Evolutionary conservation across 2,888 invertebrate genomes (phyloP).

Genomic region (Brachycybe producta): DNA sequence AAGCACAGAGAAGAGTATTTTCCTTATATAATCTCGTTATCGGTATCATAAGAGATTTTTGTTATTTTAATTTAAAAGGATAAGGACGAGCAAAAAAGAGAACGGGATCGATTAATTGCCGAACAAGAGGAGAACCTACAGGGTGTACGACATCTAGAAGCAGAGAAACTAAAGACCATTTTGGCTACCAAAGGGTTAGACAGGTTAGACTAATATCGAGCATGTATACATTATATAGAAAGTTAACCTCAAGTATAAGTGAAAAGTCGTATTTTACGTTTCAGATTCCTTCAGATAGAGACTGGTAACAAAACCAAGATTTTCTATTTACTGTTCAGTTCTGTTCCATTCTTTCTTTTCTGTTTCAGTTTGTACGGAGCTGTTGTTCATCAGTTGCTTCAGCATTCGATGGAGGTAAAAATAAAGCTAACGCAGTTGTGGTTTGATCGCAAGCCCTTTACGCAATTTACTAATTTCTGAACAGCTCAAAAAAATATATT

Average conservation of each 20-base stretch:
- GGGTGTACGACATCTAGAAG: slow-evolving; percentile 63
- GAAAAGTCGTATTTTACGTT: slow-evolving; percentile 17
- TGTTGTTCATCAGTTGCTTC: slow-evolving; percentile 59
- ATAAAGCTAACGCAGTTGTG: not conserved
- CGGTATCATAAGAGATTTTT: not conserved
- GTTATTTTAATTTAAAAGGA: slow-evolving; percentile 51
- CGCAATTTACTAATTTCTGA: no score
- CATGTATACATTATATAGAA: not conserved
- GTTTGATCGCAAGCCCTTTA: slow-evolving; percentile 24
- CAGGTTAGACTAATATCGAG: slow-evolving; percentile 47
- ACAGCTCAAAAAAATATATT: no score
- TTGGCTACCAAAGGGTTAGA: slow-evolving; percentile 44
- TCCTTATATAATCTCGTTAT: not conserved
- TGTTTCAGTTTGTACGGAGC: slow-evolving; percentile 64
- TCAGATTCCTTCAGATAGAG: slow-evolving; percentile 72
- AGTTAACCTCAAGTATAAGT: not conserved
- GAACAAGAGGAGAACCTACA: slow-evolving; percentile 51
- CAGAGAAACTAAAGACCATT: slow-evolving; percentile 52
- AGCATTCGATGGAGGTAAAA: no score
- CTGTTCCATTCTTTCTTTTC: not conserved
- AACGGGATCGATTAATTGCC: slow-evolving; percentile 57
- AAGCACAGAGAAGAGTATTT: slow-evolving; percentile 19
- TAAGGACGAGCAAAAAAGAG: slow-evolving; percentile 61
- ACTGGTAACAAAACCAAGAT: slow-evolving; percentile 45
- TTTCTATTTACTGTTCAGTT: slow-evolving; percentile 4